phyloP scores from a whole-genome alignment of 1,140 invertebrate genomes.

The Sinella curviseta region DNA sequence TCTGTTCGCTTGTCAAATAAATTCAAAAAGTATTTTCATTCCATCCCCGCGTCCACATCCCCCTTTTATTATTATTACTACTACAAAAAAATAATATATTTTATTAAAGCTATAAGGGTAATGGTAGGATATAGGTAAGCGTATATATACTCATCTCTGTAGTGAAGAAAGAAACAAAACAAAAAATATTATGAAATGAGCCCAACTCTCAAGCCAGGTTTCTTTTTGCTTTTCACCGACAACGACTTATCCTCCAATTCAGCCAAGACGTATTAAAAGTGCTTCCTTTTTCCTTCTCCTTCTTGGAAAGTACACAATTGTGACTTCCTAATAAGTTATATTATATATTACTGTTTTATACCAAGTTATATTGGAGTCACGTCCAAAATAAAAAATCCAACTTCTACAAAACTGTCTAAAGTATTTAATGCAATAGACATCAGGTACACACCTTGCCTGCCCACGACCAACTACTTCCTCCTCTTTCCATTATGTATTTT shows the following conservation, averaged over 20 bases:
- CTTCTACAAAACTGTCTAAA: no score
- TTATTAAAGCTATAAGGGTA: neutral
- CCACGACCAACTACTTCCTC: no score
- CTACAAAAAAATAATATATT: neutral
- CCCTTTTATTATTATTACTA: neutral
- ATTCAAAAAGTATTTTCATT: conserved; percentile 20
- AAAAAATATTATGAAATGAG: no score
- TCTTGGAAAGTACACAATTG: no score
- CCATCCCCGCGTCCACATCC: neutral
- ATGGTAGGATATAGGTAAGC: neutral
- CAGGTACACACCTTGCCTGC: no score
- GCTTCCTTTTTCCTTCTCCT: no score
- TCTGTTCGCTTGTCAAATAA: neutral
- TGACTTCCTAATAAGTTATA: neutral
- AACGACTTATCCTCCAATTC: no score
- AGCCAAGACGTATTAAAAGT: no score
- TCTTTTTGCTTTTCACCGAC: no score
- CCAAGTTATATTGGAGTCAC: neutral
- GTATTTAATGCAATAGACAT: no score
- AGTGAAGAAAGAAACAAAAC: no score
- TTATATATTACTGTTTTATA: neutral
- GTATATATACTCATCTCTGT: neutral
- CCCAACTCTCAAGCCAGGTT: no score
- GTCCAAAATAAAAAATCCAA: conserved; percentile 9
- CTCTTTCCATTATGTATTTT: neutral